These are phyloP conservation scores for Gorsachius goisagi DNA, from an alignment of 2,113 vertebrate species.

Conservation along the genomic window DNA sequence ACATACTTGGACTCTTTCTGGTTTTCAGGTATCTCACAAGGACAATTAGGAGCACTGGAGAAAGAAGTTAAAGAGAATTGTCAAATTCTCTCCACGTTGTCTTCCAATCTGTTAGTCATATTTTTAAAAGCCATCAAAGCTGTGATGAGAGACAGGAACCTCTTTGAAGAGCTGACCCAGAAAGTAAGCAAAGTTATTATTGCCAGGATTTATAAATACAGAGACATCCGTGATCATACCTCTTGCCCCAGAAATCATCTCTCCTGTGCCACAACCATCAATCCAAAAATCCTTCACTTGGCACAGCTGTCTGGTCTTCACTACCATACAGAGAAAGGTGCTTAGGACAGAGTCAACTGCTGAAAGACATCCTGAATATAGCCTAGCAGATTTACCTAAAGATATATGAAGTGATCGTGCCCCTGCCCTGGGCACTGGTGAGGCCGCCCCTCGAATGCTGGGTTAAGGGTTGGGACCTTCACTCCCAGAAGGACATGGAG, in stretches of 20 bases:
- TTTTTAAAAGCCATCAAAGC: slow-evolving; percentile 10
- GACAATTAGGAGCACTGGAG: neutral
- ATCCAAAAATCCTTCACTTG: neutral
- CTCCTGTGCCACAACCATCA: neutral
- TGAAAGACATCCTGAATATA: neutral
- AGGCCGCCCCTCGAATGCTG: too few relatives aligned
- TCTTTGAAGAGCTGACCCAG: neutral
- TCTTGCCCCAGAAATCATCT: neutral
- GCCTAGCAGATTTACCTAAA: neutral
- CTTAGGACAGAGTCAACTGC: neutral
- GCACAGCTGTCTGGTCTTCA: neutral
- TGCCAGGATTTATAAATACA: neutral
- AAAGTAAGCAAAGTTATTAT: neutral
- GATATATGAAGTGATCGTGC: too few relatives aligned
- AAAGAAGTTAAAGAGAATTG: neutral
- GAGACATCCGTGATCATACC: accelerated
- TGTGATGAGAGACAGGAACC: neutral
- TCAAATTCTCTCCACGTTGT: accelerated
- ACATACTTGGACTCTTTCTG: neutral
- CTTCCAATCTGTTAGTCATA: accelerated
- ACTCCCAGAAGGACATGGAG: too few relatives aligned
- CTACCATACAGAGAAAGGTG: neutral
- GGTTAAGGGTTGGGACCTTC: too few relatives aligned
- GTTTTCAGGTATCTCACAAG: neutral
- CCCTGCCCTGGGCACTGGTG: too few relatives aligned